Evolutionary conservation across 2,888 invertebrate species (phyloP), one percentile per base, ranked within the genome.

Genomic region (Hyles lineata): DNA sequence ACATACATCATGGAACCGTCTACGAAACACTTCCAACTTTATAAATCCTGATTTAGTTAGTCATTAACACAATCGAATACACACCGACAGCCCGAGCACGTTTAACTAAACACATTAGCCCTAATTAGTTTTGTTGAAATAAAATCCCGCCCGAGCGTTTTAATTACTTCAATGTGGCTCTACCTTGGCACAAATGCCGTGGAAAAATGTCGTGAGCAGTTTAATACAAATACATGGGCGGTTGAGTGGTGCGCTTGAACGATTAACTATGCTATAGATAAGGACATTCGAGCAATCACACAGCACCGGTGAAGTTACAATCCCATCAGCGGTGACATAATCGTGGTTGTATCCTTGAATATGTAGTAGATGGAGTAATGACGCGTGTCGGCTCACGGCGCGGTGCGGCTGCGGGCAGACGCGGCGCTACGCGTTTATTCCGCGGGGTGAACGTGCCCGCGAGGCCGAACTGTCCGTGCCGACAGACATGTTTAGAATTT

Each of bases 361-460:
- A 84, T 87, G 82, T 83, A 87, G 86, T 86, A 83, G 83, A 84
- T 84, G 84, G 83, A 83, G 85, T 83, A 82, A 87, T 85, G 87
- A 83, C 80, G 76, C 58, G 72, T 67, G 75, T 79, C 79, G 87
- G 82, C 83, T 83, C 43, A 35, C 35, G 35, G 35, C 35, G 35
- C 35, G 35, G 35, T 50, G 21, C 19, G 43, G 83, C 83, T 80
- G 83, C 84, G 84, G 81, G 84, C 83, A 82, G 81, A 77, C 80
- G 81, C 83, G 82, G 79, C 79, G 79, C 77, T 82, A 78, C 73
- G 77, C 79, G 81, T 85, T 84, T 87, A 89, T 89, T 89, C 50
- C 85, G 88, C 89, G 89, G 92, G 93, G 92, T 93, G 89, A 94
- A 93, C 85, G 92, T 82, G 90, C 93, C 78, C 77, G 85, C 92